Conservation (phyloP, 2,888 invertebrate genomes). For the Stenolophus ochropezus region DNA sequence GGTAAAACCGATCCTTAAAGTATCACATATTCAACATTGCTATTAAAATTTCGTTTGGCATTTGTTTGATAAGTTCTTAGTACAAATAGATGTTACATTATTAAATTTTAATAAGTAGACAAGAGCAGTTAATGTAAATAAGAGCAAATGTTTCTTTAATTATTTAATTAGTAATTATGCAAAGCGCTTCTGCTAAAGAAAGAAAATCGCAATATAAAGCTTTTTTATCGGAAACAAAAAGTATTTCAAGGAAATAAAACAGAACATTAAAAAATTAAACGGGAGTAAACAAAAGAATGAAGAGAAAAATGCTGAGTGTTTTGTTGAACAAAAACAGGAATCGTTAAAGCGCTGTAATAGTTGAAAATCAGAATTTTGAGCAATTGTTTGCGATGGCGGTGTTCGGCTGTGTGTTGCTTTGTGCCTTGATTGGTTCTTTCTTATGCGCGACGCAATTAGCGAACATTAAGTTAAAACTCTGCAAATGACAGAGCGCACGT, state of each 20-base stretch:
- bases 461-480: constrained; percentile 65
- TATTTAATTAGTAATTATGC: not conserved
- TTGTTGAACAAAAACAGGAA: not conserved
- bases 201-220: not conserved
- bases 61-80: no score
- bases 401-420: constrained; percentile 27
- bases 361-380: not conserved
- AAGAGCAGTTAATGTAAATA: not conserved
- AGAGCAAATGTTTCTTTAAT: not conserved
- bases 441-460: constrained; percentile 64
- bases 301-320: not conserved
- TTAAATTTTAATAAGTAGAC: not conserved
- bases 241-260: not conserved
- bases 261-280: not conserved
- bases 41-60: no score
- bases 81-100: not conserved
- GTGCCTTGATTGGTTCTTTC: constrained; percentile 63
- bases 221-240: not conserved
- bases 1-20: no score
- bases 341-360: not conserved
- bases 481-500: constrained; percentile 62
- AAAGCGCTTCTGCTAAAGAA: not conserved
- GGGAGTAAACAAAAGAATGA: not conserved
- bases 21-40: no score
- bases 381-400: not conserved